Conservation (phyloP, 2,797 vertebrate genomes). For the Fundulus diaphanus region DNA sequence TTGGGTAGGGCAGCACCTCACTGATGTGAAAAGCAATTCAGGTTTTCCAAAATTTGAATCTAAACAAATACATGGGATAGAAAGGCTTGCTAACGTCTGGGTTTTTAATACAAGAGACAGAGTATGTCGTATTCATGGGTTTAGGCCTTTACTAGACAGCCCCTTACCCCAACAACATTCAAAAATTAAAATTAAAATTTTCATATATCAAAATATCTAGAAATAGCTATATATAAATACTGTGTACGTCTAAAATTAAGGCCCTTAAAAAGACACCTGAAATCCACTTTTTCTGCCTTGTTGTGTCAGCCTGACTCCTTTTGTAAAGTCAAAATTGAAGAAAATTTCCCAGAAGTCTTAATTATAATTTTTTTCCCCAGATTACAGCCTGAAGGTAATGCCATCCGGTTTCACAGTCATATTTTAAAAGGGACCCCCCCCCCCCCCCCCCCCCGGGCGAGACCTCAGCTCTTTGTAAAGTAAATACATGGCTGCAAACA, state of each 20-base stretch:
- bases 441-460: not conserved
- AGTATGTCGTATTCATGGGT: too few relatives aligned
- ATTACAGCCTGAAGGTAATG: not conserved
- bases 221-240: too few relatives aligned
- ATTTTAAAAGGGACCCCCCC: not conserved
- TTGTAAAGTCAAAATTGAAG: not conserved
- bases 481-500: slow-evolving; percentile 5
- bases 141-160: too few relatives aligned
- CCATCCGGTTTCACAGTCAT: not conserved
- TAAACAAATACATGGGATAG: not conserved
- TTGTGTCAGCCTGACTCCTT: not conserved
- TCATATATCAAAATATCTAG: too few relatives aligned
- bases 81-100: too few relatives aligned
- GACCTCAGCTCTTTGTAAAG: not conserved
- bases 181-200: too few relatives aligned
- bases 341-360: not conserved
- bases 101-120: too few relatives aligned
- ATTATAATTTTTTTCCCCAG: not conserved
- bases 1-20: not conserved
- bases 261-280: not conserved
- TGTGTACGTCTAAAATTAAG: fast-evolving
- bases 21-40: not conserved
- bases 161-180: too few relatives aligned
- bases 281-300: not conserved
- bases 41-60: not conserved